Conservation (phyloP, 2,113 vertebrate species). For the Setophaga coronata region DNA sequence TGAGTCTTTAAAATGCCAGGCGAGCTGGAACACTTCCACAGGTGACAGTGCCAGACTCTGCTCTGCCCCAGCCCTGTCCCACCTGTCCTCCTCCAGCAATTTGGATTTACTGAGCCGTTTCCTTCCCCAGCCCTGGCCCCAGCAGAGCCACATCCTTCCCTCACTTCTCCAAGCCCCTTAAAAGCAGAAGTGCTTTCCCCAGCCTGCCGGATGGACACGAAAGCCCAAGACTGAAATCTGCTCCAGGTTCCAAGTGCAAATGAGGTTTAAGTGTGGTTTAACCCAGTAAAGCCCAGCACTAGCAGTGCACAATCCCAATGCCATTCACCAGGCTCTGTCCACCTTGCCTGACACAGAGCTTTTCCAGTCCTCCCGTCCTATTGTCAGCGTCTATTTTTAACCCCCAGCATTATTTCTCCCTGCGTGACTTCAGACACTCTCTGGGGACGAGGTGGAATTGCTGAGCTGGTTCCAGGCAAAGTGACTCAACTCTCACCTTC, state of each 20-base stretch:
- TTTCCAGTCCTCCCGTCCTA: constrained; percentile 16
- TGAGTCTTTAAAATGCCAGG: not conserved
- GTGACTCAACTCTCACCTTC: constrained; percentile 50
- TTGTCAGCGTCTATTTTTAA: constrained; percentile 60
- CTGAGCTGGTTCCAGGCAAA: constrained; percentile 51
- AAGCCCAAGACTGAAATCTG: not conserved
- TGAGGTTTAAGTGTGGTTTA: not conserved
- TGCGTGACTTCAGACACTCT: constrained; percentile 30
- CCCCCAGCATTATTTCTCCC: constrained; percentile 38
- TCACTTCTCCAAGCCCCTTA: not conserved
- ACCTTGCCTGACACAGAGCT: not conserved
- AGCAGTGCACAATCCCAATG: not conserved
- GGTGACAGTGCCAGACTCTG: not conserved
- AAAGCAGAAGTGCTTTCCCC: not conserved
- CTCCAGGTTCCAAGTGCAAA: not conserved
- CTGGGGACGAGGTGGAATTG: constrained; percentile 17
- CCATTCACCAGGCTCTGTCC: not conserved
- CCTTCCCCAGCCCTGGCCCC: not conserved
- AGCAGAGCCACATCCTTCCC: not conserved
- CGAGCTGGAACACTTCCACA: not conserved
- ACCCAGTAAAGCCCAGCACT: not conserved
- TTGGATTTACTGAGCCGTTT: not conserved
- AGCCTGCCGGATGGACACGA: fast-evolving
- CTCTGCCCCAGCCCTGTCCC: not conserved
- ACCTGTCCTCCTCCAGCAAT: not conserved